Percentiles rank a stretch among this genome's conserved stretches.
These are phyloP conservation scores for Adelognathus sp. DNA, from an alignment of 2,888 invertebrate species.

Conservation along the genomic window DNA sequence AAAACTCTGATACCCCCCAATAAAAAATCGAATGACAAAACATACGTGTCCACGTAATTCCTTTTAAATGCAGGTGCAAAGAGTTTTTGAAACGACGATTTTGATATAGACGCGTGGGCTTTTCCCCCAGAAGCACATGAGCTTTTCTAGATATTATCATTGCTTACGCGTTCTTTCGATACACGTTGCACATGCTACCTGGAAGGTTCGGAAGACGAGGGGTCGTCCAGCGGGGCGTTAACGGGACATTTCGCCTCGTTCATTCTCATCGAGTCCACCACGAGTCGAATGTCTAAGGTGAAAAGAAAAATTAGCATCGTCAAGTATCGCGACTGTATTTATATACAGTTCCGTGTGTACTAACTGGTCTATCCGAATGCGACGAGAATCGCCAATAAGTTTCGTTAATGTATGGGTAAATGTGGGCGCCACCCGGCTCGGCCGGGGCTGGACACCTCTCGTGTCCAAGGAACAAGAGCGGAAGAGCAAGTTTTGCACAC, in stretches of 20 bases:
- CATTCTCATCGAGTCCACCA: conserved; percentile 18
- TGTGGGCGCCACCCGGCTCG: conserved; percentile 29
- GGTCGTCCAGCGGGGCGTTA: background rate
- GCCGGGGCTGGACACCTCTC: background rate
- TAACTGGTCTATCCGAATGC: background rate
- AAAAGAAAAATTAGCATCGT: background rate
- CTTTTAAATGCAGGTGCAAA: too few relatives aligned
- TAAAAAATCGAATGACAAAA: too few relatives aligned
- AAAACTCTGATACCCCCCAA: too few relatives aligned
- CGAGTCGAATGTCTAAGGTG: background rate
- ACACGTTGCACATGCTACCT: background rate
- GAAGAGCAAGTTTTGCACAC: background rate
- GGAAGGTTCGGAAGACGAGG: background rate
- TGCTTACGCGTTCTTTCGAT: background rate
- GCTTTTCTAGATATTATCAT: conserved; percentile 11
- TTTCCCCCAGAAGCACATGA: background rate
- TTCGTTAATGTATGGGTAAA: background rate
- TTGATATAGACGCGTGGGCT: background rate
- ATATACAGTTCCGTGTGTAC: background rate
- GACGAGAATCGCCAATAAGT: background rate
- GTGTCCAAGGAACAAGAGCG: background rate
- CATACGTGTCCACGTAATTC: conserved; percentile 10
- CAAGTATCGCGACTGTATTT: background rate
- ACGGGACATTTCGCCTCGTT: conserved; percentile 28
- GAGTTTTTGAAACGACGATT: too few relatives aligned